phyloP scores from a whole-genome alignment of 1,140 invertebrate species.

The Conus ventricosus region DNA sequence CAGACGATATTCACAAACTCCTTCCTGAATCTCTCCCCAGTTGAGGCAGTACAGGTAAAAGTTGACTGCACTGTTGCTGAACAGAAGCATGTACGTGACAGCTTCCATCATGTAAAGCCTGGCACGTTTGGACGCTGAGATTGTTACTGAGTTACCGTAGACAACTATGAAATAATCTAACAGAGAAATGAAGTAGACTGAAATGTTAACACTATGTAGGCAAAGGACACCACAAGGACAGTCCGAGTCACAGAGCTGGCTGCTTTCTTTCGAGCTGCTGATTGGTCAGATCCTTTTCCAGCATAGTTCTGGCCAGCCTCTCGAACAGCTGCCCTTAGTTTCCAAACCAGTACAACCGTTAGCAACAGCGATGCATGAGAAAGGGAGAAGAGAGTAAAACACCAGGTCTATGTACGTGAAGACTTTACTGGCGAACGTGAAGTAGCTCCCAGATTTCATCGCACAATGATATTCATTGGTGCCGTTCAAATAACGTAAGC shows the following conservation, averaged over 20 bases:
- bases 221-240: background rate
- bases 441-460: background rate
- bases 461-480: background rate
- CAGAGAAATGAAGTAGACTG: background rate
- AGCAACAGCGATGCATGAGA: background rate
- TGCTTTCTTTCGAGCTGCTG: background rate
- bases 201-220: background rate
- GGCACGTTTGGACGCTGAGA: background rate
- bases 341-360: background rate
- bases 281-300: background rate
- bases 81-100: background rate
- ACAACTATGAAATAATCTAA: background rate
- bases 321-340: background rate
- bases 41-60: slow-evolving; percentile 12
- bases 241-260: background rate
- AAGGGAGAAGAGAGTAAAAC: background rate
- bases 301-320: background rate
- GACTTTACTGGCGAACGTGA: background rate
- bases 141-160: background rate
- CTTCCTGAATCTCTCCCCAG: background rate
- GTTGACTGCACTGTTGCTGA: background rate
- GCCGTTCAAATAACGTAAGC: background rate
- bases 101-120: background rate
- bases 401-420: background rate
- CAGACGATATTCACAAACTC: background rate